Conservation (phyloP, 2,797 vertebrate genomes). For the Anabacerthia variegaticeps region DNA sequence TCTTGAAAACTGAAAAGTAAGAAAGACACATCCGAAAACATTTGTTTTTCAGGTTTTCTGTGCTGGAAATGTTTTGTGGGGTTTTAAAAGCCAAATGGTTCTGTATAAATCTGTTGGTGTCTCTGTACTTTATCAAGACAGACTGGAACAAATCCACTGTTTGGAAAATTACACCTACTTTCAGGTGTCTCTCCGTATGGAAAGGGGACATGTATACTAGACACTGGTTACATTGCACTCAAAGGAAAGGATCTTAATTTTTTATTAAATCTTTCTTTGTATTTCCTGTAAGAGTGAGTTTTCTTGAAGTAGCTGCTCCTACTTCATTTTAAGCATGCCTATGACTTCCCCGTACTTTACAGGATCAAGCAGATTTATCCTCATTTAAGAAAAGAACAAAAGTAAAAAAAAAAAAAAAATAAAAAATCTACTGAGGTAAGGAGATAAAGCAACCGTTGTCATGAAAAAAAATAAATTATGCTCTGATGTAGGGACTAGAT, state of each 20-base stretch:
- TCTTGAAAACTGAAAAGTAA: background rate
- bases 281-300: background rate
- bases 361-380: background rate
- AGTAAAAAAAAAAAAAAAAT: background rate
- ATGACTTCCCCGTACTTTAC: background rate
- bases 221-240: background rate
- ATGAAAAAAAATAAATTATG: background rate
- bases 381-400: background rate
- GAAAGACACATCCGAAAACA: background rate
- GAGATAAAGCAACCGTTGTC: background rate
- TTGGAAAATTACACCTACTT: background rate
- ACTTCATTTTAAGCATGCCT: fast-evolving
- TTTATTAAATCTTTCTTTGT: background rate
- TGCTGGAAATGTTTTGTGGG: background rate
- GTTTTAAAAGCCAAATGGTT: background rate
- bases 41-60: background rate
- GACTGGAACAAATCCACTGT: background rate
- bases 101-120: background rate
- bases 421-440: background rate
- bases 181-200: background rate
- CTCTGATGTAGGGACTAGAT: background rate
- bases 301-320: background rate
- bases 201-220: background rate
- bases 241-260: background rate
- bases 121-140: background rate